These are phyloP conservation scores for Falcunculus frontatus DNA, from an alignment of 2,113 vertebrate genomes.

Conservation along the genomic window DNA sequence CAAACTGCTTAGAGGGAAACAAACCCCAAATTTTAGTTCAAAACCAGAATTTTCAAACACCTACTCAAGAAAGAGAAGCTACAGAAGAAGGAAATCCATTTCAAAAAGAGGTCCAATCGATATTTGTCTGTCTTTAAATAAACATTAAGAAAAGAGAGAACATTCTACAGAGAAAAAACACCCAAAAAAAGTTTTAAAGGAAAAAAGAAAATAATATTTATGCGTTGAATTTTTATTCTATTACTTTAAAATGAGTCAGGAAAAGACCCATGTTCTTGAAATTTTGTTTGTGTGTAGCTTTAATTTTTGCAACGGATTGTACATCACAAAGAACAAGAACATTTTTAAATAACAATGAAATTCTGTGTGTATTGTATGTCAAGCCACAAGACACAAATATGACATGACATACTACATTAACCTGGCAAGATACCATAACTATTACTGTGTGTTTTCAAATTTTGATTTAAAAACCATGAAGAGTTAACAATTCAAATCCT, in stretches of 20 bases:
- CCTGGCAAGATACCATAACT: constrained; percentile 10
- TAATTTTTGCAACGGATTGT: not conserved
- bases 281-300: not conserved
- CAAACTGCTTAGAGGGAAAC: not conserved
- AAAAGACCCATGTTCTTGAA: not conserved
- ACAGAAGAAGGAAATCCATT: not conserved
- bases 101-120: not conserved
- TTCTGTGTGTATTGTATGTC: not conserved
- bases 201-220: not conserved
- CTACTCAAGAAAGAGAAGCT: not conserved
- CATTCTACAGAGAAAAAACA: not conserved
- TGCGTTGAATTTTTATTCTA: not conserved
- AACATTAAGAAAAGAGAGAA: not conserved
- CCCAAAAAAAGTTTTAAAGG: not conserved
- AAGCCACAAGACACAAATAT: constrained; percentile 14
- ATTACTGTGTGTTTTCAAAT: not conserved
- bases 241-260: not conserved
- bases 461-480: constrained; percentile 40
- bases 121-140: not conserved
- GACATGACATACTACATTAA: constrained; percentile 25
- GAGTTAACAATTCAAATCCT: constrained; percentile 61
- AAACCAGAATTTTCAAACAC: not conserved
- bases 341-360: not conserved
- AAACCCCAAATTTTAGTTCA: not conserved
- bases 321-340: not conserved